A percentile compares a stretch with the other conserved stretches of the same genome.
Conservation (phyloP, 2,113 vertebrate genomes). For the Glareola pratincola region DNA sequence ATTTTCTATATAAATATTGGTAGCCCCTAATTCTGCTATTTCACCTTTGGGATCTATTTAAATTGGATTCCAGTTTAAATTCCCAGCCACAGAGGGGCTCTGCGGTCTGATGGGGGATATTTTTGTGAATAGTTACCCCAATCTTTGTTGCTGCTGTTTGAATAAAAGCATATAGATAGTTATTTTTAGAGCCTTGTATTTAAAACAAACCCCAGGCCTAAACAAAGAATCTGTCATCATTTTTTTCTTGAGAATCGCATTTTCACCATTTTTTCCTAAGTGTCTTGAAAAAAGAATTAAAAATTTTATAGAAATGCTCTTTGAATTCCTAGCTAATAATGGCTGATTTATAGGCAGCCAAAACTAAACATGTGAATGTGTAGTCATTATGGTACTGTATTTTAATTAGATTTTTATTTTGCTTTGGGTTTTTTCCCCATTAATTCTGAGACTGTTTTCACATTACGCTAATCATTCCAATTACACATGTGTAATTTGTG, state of each 20-base stretch:
- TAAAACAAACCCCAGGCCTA: background rate
- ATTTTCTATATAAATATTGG: background rate
- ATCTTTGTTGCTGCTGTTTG: background rate
- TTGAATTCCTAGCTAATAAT: background rate
- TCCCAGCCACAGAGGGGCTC: background rate
- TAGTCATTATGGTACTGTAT: background rate
- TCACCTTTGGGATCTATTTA: background rate
- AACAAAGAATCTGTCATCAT: background rate
- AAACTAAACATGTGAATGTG: background rate
- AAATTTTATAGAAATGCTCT: background rate
- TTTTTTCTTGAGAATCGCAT: background rate
- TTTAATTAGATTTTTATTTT: constrained; percentile 34
- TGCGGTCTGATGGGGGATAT: background rate
- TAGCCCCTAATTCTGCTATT: background rate
- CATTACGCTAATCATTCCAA: background rate
- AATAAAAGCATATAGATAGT: background rate
- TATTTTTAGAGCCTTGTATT: background rate
- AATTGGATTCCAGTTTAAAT: background rate
- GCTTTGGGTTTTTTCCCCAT: background rate
- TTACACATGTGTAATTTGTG: background rate
- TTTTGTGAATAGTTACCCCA: background rate
- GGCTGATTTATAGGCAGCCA: background rate
- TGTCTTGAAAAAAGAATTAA: background rate
- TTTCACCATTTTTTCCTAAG: background rate
- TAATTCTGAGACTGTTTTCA: background rate